Evolutionary conservation across 2,888 invertebrate species (phyloP), one percentile per base, ranked within the genome.

Genomic region (Meloe dianella): DNA sequence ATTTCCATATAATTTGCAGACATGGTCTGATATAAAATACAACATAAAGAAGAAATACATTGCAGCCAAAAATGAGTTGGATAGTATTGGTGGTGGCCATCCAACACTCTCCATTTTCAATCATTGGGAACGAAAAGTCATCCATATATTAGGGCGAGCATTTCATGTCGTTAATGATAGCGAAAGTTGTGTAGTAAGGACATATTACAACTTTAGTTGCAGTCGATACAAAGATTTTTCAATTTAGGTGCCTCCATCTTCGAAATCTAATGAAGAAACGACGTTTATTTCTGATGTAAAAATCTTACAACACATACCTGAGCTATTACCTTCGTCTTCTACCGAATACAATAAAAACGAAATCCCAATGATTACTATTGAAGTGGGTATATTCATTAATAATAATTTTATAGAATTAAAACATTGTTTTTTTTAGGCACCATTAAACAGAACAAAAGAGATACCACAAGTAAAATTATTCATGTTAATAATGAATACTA

Each of bases 121-220:
- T 17, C 41, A 41, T 41, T 41, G 41, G 41, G 41, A 41, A 41
- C 41, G 41, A 41, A 41, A 41, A 17, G 41, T 41, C n/a, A 41
- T 41, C n/a, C 41, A 41, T 17, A 41, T 41, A 17, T 17, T 41
- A 8, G 41, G 41, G 17, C 41, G 41, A 41, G 17, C 41, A 41
- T 17, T 41, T 5, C 41, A 41, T 4, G 12, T 4, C 1, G 5
- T 5, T 41, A 1, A 41, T 6, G 41, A 41, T 17, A n/a, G n/a
- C 7, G 41, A 8, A n/a, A 41, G 7, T 41, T 41, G 12, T 14
- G 12, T n/a, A 12, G 17, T 41, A 41, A 41, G 9, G 2, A 14
- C 6, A 3, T 8, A 6, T 41, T 41, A 7, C 7, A 17, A 5
- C 5, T 38, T 14, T n/a, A 38, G 3, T n/a, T 14, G 32, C 38